These are phyloP conservation scores for Drosophila baimaii DNA, from an alignment of 1,140 invertebrate species.

Conservation along the genomic window DNA sequence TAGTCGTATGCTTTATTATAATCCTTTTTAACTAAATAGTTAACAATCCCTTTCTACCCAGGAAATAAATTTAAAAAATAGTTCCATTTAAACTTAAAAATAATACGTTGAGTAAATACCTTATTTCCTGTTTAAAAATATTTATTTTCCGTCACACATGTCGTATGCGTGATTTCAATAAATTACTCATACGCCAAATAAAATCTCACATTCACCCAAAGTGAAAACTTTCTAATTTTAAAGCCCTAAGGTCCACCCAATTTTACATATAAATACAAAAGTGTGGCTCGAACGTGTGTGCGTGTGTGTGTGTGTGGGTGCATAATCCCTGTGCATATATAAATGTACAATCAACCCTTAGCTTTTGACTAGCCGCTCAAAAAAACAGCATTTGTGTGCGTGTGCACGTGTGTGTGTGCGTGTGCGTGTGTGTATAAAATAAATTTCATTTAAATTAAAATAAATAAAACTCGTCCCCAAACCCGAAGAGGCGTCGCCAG, in stretches of 20 bases:
- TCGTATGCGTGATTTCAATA: neutral
- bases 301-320: constrained; percentile 32
- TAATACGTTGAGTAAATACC: neutral
- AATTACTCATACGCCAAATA: neutral
- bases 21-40: too few species aligned
- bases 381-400: constrained; percentile 41
- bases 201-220: neutral
- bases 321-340: constrained; percentile 58
- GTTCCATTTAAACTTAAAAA: too few species aligned
- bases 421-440: constrained; percentile 64
- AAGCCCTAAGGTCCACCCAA: constrained; percentile 3
- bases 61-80: neutral
- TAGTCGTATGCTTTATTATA: neutral
- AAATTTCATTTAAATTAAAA: constrained; percentile 83
- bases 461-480: constrained; percentile 68
- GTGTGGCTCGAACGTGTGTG: constrained; percentile 6
- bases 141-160: neutral
- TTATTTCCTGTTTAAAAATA: too few species aligned
- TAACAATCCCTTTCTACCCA: neutral
- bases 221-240: constrained; percentile 15
- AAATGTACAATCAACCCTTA: constrained; percentile 58
- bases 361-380: constrained; percentile 50
- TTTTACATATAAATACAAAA: constrained; percentile 22
- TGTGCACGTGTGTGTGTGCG: neutral
- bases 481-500: neutral